These are phyloP conservation scores for Bettongia penicillata DNA, from an alignment of 2,113 vertebrate species.

Conservation along the genomic window DNA sequence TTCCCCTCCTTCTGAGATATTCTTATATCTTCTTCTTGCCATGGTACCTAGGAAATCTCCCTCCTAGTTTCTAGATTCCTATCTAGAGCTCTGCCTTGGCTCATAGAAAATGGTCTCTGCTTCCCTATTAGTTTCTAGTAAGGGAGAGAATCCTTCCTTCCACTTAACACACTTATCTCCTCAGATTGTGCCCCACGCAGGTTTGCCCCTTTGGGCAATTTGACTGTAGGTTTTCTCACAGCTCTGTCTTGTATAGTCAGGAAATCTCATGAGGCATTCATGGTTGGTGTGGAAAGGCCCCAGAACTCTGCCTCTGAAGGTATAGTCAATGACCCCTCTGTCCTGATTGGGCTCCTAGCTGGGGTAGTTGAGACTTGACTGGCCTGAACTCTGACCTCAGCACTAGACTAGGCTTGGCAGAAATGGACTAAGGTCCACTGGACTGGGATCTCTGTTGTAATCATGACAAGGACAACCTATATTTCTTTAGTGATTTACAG, in stretches of 20 bases:
- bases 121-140: background rate
- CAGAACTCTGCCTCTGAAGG: background rate
- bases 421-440: background rate
- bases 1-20: background rate
- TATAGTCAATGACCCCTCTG: background rate
- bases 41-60: background rate
- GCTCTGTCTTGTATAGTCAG: background rate
- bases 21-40: background rate
- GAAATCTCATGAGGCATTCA: background rate
- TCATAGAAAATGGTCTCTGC: background rate
- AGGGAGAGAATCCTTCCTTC: background rate
- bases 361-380: background rate
- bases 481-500: background rate
- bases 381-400: background rate
- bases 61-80: background rate
- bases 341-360: background rate
- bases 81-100: background rate
- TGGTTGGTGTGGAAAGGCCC: background rate
- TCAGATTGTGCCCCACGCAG: background rate
- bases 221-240: background rate
- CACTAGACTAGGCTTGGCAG: background rate
- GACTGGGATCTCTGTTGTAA: background rate
- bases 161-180: background rate
- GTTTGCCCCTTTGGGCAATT: background rate
- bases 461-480: background rate